phyloP scores from a whole-genome alignment of 2,113 vertebrate species.

The Megaceryle maxima region DNA sequence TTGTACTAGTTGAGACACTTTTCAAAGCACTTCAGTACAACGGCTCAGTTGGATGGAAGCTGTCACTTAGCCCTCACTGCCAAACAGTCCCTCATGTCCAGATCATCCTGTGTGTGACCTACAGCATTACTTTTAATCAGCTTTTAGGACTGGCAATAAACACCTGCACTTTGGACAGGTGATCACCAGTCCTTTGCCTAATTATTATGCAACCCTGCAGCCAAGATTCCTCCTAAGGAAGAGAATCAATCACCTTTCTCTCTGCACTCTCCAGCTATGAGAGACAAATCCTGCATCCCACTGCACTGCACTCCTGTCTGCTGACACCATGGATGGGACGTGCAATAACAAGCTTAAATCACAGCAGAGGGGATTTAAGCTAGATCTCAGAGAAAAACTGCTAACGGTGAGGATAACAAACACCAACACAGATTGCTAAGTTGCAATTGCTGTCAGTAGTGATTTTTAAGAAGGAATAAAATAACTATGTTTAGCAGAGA shows the following conservation, averaged over 20 bases:
- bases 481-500: background rate
- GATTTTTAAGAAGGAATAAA: background rate
- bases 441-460: background rate
- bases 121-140: background rate
- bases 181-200: background rate
- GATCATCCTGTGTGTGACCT: background rate
- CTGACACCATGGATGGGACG: background rate
- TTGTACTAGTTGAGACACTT: background rate
- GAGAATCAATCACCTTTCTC: background rate
- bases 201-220: background rate
- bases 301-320: background rate
- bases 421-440: background rate
- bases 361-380: background rate
- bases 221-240: background rate
- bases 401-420: background rate
- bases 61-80: background rate
- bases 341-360: background rate
- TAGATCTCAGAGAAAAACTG: background rate
- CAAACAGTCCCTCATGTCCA: background rate
- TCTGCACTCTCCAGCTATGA: background rate
- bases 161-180: background rate
- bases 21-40: background rate
- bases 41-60: background rate
- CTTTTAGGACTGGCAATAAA: background rate
- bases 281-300: background rate